Evolutionary conservation across 2,113 vertebrate species (phyloP), one percentile per base, ranked within the genome.

Genomic region (Stomatorhinus ivindoensis): DNA sequence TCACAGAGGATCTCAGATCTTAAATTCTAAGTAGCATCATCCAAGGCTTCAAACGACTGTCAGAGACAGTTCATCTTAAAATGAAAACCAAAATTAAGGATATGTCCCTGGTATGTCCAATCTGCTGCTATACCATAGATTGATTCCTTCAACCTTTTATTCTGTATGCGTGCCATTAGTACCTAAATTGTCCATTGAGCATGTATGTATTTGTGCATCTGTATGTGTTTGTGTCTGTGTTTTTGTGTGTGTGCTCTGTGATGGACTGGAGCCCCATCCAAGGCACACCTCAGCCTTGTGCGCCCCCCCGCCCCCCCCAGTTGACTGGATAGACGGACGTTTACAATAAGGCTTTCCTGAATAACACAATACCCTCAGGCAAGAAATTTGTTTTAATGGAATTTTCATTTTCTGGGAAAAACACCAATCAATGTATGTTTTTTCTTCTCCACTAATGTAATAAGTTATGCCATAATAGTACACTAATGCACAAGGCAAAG

Each of bases 331-430:
- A 42, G 73, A 80, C 39, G 1, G 15, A 80, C 19, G 73, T 80
- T 80, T 35, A 42, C 35, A 80, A 42, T 80, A 42, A 80, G 31
- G 19, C 73, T 42, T 80, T 42, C 35, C 73, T 17, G 35, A 80
- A 80, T 86, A 50, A 86, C 83, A 48, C 47, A 24, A 50, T 50
- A 50, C n/a, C 83, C 83, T 86, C 46, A 50, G 83, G 83, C 83
- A 86, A 50, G 44, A 48, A n/a, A 86, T 86, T 50, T 86, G 83
- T 42, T 48, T 15, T 50, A 86, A 86, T 86, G 42, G 46, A 86
- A 10, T 86, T 86, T 86, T 86, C 24, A 47, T 47, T 86, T 84
- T 50, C 46, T 50, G 44, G 24, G 35, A 6, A 17, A 86, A 86
- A 24, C 82, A 84, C 35, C 13, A 17, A 80, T 86, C 83, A 47